These are phyloP conservation scores for Hypanus sabinus DNA, from an alignment of 2,113 vertebrate genomes.

Conservation along the genomic window DNA sequence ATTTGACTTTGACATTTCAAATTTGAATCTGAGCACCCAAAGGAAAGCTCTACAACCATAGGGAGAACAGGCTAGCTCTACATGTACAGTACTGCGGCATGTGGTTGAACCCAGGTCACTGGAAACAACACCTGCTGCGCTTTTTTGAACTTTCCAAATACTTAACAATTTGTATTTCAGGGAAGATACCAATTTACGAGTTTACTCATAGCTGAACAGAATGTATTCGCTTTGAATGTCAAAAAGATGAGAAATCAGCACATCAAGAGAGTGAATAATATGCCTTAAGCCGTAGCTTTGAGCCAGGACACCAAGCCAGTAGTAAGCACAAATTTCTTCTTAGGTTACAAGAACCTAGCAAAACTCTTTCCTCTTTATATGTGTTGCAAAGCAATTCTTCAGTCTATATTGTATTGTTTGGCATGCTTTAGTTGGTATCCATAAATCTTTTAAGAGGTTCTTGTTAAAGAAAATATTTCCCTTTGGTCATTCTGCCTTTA, in stretches of 20 bases:
- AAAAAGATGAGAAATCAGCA: neutral
- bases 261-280: neutral
- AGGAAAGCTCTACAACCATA: too few relatives aligned
- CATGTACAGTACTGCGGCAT: too few relatives aligned
- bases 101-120: too few relatives aligned
- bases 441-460: slow-evolving; percentile 27
- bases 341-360: neutral
- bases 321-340: neutral
- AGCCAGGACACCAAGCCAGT: neutral
- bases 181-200: neutral
- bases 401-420: neutral
- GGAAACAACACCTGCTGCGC: too few relatives aligned
- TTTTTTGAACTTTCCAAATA: neutral
- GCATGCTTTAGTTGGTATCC: neutral
- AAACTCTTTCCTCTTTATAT: neutral
- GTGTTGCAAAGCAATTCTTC: slow-evolving; percentile 1
- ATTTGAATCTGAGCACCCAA: too few relatives aligned
- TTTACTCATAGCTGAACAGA: neutral
- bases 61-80: too few relatives aligned
- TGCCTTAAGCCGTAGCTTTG: too few relatives aligned
- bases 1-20: too few relatives aligned
- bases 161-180: neutral
- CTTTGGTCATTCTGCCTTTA: neutral
- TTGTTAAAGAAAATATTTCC: slow-evolving; percentile 9
- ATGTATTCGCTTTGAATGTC: slow-evolving; percentile 14